Evolutionary conservation across 2,113 vertebrate genomes (phyloP).

Genomic region (Oryzias celebensis): DNA sequence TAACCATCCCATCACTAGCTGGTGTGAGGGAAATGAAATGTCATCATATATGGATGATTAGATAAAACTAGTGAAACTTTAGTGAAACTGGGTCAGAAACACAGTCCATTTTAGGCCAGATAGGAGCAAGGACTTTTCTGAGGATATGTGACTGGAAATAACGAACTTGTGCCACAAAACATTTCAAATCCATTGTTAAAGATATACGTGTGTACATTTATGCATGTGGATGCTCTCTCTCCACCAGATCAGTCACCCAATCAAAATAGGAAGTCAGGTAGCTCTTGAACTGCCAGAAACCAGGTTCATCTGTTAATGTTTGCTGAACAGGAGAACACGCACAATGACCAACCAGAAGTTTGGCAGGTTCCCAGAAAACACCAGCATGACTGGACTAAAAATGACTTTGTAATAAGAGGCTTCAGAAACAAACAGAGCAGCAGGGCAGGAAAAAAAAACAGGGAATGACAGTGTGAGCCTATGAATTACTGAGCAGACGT

Average conservation of each 20-base stretch:
- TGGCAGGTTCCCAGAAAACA: slow-evolving; percentile 50
- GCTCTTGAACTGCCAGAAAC: slow-evolving; percentile 13
- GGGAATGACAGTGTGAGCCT: slow-evolving; percentile 50
- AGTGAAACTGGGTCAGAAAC: slow-evolving; percentile 22
- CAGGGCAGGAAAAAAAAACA: slow-evolving; percentile 37
- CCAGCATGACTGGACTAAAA: slow-evolving; percentile 48
- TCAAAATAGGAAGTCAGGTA: slow-evolving; percentile 10
- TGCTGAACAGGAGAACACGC: slow-evolving; percentile 40
- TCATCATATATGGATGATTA: slow-evolving; percentile 16
- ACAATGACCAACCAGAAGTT: slow-evolving; percentile 36
- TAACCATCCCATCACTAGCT: slow-evolving; percentile 7
- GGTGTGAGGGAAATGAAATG: slow-evolving; percentile 9
- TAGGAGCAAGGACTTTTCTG: slow-evolving; percentile 6
- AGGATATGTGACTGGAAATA: neutral
- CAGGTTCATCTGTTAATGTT: slow-evolving; percentile 39
- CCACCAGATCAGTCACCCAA: slow-evolving; percentile 4
- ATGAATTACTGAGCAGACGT: slow-evolving; percentile 65
- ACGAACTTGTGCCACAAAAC: neutral
- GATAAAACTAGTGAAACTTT: slow-evolving; percentile 19
- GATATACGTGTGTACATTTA: neutral
- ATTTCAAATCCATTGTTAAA: neutral
- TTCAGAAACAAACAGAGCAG: slow-evolving; percentile 50
- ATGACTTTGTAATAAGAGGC: slow-evolving; percentile 61
- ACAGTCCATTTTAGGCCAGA: slow-evolving; percentile 6
- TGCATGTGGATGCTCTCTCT: slow-evolving; percentile 7